Evolutionary conservation across 2,797 vertebrate genomes (phyloP).

Genomic region (Rachycentron canadum): DNA sequence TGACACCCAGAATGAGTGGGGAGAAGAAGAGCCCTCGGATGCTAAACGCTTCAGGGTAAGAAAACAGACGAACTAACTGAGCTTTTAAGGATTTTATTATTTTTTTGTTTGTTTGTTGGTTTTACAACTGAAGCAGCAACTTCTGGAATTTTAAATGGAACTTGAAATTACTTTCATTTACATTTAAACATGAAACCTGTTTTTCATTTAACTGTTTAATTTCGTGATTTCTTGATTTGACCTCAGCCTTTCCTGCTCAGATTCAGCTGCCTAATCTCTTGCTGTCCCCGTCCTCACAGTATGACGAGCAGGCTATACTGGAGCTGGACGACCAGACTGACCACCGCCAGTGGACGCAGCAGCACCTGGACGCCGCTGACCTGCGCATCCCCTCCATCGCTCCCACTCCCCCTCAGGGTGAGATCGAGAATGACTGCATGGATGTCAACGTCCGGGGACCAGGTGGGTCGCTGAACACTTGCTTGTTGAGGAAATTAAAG

Average conservation of each 20-base stretch:
- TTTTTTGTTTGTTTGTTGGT: not conserved
- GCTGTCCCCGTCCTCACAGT: slow-evolving; percentile 76
- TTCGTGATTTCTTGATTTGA: not conserved
- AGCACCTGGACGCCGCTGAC: slow-evolving; percentile 97
- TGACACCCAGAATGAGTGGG: slow-evolving; percentile 96
- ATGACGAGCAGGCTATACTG: slow-evolving; percentile 92
- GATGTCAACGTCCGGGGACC: slow-evolving; percentile 97
- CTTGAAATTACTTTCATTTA: not conserved
- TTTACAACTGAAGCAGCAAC: not conserved
- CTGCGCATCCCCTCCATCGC: slow-evolving; percentile 94
- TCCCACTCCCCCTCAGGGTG: slow-evolving; percentile 97
- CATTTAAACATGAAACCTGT: not conserved
- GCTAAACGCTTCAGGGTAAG: slow-evolving; percentile 95
- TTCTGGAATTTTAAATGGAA: not conserved
- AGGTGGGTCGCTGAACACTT: slow-evolving; percentile 80
- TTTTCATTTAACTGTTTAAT: too few relatives aligned
- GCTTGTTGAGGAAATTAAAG: not conserved
- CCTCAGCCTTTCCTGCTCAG: not conserved
- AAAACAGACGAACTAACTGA: not conserved
- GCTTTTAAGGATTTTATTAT: not conserved
- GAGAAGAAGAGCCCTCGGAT: slow-evolving; percentile 90
- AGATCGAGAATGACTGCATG: slow-evolving; percentile 95
- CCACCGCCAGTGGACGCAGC: slow-evolving; percentile 98
- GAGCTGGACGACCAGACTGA: slow-evolving; percentile 92
- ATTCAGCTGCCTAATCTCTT: not conserved